These are phyloP conservation scores for Drosophila insularis DNA, from an alignment of 1,140 invertebrate species.

Conservation along the genomic window DNA sequence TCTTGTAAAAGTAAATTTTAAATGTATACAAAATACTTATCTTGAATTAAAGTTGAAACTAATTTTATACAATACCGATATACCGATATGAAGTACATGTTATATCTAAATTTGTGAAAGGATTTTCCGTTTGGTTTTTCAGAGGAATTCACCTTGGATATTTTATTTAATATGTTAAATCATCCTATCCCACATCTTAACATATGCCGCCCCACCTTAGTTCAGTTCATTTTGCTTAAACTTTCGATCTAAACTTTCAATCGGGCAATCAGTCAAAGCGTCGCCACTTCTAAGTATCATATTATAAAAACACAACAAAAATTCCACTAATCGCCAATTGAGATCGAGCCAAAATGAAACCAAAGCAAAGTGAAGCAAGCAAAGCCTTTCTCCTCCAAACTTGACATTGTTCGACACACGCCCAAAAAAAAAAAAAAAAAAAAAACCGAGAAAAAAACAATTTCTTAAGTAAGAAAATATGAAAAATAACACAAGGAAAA, in stretches of 20 bases:
- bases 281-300: slow-evolving; percentile 2
- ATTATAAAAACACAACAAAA: slow-evolving; percentile 12
- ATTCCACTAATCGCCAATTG: slow-evolving; percentile 27
- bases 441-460: slow-evolving; percentile 7
- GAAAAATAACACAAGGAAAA: slow-evolving; percentile 12
- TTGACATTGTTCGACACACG: slow-evolving; percentile 54
- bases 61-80: too few relatives aligned
- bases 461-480: slow-evolving; percentile 41
- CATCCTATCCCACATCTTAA: background rate
- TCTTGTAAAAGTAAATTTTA: too few relatives aligned
- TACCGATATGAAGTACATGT: too few relatives aligned
- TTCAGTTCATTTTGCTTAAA: background rate
- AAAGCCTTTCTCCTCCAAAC: slow-evolving; percentile 56
- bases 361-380: background rate
- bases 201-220: background rate
- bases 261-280: slow-evolving; percentile 25
- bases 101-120: too few relatives aligned
- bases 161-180: background rate
- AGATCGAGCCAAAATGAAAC: slow-evolving; percentile 7
- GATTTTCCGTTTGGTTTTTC: too few relatives aligned
- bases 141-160: background rate
- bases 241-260: slow-evolving; percentile 13
- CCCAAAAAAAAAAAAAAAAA: slow-evolving; percentile 44
- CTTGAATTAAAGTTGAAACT: too few relatives aligned
- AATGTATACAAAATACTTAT: too few relatives aligned